Conservation (phyloP, 2,113 vertebrate species). For the Rhinolophus ferrumequinum region DNA sequence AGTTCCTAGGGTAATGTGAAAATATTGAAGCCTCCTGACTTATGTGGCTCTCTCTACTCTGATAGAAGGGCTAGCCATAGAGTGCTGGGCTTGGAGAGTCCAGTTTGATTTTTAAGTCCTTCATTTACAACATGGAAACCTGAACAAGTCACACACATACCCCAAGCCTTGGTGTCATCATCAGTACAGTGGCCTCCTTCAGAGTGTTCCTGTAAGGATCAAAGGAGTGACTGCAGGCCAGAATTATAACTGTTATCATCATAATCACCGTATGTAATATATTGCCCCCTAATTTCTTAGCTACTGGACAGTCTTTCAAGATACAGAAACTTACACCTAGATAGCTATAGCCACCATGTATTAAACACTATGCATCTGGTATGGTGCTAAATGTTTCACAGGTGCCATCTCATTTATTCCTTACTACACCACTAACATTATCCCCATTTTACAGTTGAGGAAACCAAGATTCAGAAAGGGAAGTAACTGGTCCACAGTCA, state of each 20-base stretch:
- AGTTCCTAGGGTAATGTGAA: conserved; percentile 22
- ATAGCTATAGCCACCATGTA: not conserved
- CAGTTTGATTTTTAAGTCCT: not conserved
- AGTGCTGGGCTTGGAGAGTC: not conserved
- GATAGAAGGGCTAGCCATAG: not conserved
- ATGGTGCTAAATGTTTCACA: not conserved
- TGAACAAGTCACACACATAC: not conserved
- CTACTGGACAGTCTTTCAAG: not conserved
- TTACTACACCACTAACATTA: not conserved
- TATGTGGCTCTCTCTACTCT: not conserved
- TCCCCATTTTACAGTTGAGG: not conserved
- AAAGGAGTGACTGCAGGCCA: not conserved
- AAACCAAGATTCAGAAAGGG: conserved; percentile 27
- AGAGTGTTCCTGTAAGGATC: not conserved
- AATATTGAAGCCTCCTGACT: not conserved
- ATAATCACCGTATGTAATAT: not conserved
- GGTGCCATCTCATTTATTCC: not conserved
- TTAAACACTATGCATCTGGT: not conserved
- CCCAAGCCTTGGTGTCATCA: not conserved
- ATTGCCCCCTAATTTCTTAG: not conserved
- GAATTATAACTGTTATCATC: not conserved
- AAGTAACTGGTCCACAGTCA: not conserved
- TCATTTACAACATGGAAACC: not conserved
- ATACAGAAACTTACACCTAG: not conserved
- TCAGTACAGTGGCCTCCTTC: not conserved